Percentiles rank a stretch among this genome's conserved stretches.
phyloP scores from a whole-genome alignment of 2,113 vertebrate species.

The Hippocampus barbouri region DNA sequence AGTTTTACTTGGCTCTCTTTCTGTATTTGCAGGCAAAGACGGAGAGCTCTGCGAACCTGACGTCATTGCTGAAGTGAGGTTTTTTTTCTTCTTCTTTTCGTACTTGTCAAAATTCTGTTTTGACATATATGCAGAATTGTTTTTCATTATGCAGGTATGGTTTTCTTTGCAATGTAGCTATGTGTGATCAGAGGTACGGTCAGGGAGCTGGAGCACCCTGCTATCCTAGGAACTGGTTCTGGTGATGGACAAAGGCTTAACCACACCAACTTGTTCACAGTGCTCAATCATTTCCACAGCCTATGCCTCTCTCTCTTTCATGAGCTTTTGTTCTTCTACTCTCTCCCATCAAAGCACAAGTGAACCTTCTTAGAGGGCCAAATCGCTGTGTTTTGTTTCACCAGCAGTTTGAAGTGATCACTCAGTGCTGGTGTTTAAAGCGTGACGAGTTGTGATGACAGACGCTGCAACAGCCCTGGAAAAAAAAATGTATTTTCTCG shows the following conservation, averaged over 20 bases:
- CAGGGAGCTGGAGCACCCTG: slow-evolving; percentile 11
- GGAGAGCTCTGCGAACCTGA: slow-evolving; percentile 73
- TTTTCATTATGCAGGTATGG: neutral
- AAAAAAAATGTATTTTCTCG: slow-evolving; percentile 61
- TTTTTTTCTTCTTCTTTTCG: slow-evolving; percentile 4
- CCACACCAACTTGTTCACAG: slow-evolving; percentile 33
- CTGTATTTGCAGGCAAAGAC: slow-evolving; percentile 83
- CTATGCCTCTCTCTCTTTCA: slow-evolving; percentile 29
- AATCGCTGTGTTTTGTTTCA: slow-evolving; percentile 73
- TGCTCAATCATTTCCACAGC: slow-evolving; percentile 40
- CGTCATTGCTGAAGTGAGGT: slow-evolving; percentile 84
- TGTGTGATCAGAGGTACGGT: slow-evolving; percentile 6
- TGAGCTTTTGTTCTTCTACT: slow-evolving; percentile 66
- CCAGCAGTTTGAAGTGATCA: slow-evolving; percentile 74
- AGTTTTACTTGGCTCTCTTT: neutral
- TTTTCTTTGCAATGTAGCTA: neutral
- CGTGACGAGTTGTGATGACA: slow-evolving; percentile 77
- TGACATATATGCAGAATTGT: neutral
- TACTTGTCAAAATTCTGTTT: neutral
- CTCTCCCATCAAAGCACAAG: slow-evolving; percentile 67
- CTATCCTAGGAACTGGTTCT: slow-evolving; percentile 12
- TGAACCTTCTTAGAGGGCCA: slow-evolving; percentile 72
- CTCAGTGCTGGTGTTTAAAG: slow-evolving; percentile 71
- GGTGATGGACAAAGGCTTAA: slow-evolving; percentile 48
- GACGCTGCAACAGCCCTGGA: slow-evolving; percentile 70